Conservation (phyloP, 2,888 invertebrate species). For the Euphydryas editha region DNA sequence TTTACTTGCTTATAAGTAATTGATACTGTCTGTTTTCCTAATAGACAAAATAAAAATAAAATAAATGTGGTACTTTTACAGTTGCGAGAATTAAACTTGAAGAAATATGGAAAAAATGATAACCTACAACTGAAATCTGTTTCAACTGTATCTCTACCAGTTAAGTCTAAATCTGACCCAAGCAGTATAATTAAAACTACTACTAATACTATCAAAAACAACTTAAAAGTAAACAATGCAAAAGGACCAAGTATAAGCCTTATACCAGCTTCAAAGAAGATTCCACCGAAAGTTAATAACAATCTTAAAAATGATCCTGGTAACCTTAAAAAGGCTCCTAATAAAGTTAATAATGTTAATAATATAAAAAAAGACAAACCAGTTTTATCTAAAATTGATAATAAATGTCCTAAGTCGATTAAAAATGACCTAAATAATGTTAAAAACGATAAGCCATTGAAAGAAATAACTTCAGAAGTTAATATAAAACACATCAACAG, state of each 20-base stretch:
- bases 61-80: too few relatives aligned
- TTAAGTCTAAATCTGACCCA: constrained; percentile 35
- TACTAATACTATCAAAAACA: constrained; percentile 46
- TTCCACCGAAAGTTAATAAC: neutral
- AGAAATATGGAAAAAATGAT: constrained; percentile 56
- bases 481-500: constrained; percentile 11
- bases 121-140: constrained; percentile 23
- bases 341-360: constrained; percentile 12
- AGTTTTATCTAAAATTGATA: neutral
- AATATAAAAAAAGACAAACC: constrained; percentile 2
- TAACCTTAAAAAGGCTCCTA: neutral
- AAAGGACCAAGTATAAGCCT: neutral
- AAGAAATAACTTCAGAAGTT: constrained; percentile 6
- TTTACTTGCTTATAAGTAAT: too few relatives aligned
- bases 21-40: too few relatives aligned
- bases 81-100: constrained; percentile 67
- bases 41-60: too few relatives aligned
- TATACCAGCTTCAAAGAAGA: neutral
- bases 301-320: constrained; percentile 2
- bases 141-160: constrained; percentile 34
- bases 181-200: constrained; percentile 24
- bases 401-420: neutral
- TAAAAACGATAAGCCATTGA: constrained; percentile 2
- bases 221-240: constrained; percentile 39
- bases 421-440: neutral